A percentile compares a stretch with the other conserved stretches of the same genome.
Conservation (phyloP, 1,140 invertebrate genomes). For the Uloborus diversus region DNA sequence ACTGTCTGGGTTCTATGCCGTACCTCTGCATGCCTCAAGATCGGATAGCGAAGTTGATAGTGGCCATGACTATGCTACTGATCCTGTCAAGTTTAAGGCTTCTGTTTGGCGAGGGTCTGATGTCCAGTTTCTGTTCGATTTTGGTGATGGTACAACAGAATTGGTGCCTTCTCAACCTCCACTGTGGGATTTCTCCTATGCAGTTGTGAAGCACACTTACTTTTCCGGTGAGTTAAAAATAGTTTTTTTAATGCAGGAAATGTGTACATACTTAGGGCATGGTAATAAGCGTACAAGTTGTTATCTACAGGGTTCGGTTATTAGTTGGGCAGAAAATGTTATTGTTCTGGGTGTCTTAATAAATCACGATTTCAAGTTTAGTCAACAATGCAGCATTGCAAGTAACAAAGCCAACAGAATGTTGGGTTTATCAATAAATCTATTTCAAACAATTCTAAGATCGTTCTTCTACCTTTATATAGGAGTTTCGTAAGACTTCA, state of each 20-base stretch:
- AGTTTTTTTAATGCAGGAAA: not conserved
- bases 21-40: not conserved
- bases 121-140: slow-evolving; percentile 48
- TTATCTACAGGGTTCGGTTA: no score
- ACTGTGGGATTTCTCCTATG: slow-evolving; percentile 16
- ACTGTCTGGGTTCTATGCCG: slow-evolving; percentile 2
- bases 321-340: no score
- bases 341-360: no score
- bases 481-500: no score
- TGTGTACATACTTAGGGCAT: no score
- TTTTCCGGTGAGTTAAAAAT: slow-evolving; percentile 3
- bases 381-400: no score
- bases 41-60: not conserved
- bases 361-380: no score
- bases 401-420: no score
- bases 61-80: not conserved
- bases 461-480: no score
- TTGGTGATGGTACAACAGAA: slow-evolving; percentile 31
- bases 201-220: slow-evolving; percentile 29
- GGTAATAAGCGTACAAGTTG: no score
- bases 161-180: slow-evolving; percentile 2
- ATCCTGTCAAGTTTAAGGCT: slow-evolving; percentile 34
- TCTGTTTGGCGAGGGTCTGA: slow-evolving; percentile 44
- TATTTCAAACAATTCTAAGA: no score
- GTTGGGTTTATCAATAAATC: no score